phyloP scores from a whole-genome alignment of 2,888 invertebrate species.

The Celastrina argiolus region DNA sequence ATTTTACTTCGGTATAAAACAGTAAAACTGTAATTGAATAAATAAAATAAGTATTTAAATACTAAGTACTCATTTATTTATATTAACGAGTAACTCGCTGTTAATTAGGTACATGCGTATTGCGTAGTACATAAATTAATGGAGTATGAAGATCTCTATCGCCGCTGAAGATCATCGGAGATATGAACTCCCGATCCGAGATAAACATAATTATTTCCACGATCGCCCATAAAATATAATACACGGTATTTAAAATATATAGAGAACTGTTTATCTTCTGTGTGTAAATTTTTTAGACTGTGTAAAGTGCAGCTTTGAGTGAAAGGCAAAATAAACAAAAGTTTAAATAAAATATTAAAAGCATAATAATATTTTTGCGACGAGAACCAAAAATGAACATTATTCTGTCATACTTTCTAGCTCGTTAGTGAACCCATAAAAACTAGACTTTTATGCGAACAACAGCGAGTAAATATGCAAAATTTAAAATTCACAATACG shows the following conservation, averaged over 20 bases:
- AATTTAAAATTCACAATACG: background rate
- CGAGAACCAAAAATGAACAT: background rate
- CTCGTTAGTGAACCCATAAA: background rate
- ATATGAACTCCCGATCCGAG: conserved; percentile 10
- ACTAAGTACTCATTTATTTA: background rate
- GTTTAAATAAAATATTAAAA: background rate
- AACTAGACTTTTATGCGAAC: background rate
- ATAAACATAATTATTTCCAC: conserved; percentile 20
- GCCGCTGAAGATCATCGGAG: conserved; percentile 16
- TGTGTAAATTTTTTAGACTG: background rate
- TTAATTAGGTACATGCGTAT: conserved; percentile 4
- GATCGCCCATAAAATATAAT: conserved; percentile 13
- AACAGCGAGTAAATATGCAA: background rate
- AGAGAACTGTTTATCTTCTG: background rate
- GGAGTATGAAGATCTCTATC: conserved; percentile 12
- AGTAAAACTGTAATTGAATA: background rate
- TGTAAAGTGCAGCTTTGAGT: too few species aligned
- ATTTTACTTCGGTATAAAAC: too few species aligned
- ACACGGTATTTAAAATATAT: background rate
- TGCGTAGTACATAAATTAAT: conserved; percentile 12
- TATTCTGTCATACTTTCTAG: conserved; percentile 1
- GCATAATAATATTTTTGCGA: background rate
- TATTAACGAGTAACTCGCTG: background rate
- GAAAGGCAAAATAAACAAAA: background rate
- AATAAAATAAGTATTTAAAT: background rate